Evolutionary conservation across 2,113 vertebrate genomes (phyloP).

Genomic region (human): GRCh38 chr11:59361001-59361500

Average conservation of each 20-base stretch:
- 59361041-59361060: background rate
- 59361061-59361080: fast-evolving
- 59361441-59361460: too few species aligned
- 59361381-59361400: too few species aligned
- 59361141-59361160: background rate
- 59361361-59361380: too few species aligned
- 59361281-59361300: background rate
- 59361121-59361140: background rate
- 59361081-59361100: fast-evolving
- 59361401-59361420: too few species aligned
- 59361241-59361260: background rate
- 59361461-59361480: too few species aligned
- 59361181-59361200: background rate
- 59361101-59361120: background rate
- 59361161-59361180: background rate
- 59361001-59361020: fast-evolving
- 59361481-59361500: too few species aligned
- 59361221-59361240: background rate
- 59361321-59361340: too few species aligned
- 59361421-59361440: too few species aligned
- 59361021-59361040: too few species aligned
- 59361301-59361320: too few species aligned
- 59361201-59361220: background rate
- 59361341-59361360: too few species aligned
- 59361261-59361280: background rate